These are phyloP conservation scores for Erythrocercus mccallii DNA, from an alignment of 2,113 vertebrate genomes.

Conservation along the genomic window DNA sequence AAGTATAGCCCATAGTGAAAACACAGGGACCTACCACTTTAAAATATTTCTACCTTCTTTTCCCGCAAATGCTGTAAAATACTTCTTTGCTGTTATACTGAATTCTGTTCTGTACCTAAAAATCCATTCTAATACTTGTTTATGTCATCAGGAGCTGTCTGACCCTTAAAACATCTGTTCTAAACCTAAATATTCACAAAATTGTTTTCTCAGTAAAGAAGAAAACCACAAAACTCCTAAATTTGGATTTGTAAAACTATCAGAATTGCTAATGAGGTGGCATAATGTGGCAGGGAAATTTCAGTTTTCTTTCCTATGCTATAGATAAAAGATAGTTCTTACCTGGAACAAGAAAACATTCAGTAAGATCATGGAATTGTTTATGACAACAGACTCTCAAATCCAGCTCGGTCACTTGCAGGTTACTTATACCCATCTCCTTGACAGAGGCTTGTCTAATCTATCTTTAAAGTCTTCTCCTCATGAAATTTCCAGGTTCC, in stretches of 20 bases:
- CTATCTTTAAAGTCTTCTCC: neutral
- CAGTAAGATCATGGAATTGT: neutral
- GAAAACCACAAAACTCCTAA: neutral
- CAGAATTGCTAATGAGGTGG: neutral
- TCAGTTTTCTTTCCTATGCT: neutral
- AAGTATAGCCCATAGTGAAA: neutral
- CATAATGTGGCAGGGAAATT: neutral
- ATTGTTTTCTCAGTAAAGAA: neutral
- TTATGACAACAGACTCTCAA: neutral
- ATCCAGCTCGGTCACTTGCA: neutral
- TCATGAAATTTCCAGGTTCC: neutral
- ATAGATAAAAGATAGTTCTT: neutral
- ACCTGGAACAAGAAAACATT: neutral
- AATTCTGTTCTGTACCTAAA: neutral
- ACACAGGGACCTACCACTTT: neutral
- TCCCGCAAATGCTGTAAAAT: neutral
- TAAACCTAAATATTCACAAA: neutral
- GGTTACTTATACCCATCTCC: neutral
- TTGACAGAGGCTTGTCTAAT: neutral
- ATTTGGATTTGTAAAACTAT: neutral
- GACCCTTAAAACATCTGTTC: neutral
- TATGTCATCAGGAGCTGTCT: neutral
- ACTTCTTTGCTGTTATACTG: neutral
- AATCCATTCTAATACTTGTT: neutral
- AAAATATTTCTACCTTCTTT: neutral